phyloP scores from a whole-genome alignment of 1,140 invertebrate species.

The Paraescarpia echinospica region DNA sequence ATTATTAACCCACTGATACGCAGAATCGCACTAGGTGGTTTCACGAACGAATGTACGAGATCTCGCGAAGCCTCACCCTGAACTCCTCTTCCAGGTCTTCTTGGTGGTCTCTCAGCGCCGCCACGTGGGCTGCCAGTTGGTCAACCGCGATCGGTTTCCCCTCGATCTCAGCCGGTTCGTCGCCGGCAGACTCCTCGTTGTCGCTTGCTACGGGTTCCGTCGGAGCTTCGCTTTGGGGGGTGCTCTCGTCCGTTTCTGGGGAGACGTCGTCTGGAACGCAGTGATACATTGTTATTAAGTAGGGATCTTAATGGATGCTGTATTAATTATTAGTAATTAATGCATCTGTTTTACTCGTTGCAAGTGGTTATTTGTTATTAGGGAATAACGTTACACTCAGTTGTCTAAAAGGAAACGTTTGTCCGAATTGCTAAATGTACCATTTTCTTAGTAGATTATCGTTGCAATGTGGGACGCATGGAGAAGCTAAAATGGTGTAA shows the following conservation, averaged over 20 bases:
- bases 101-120: not conserved
- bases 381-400: no score
- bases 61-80: not conserved
- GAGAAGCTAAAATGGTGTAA: no score
- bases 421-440: no score
- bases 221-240: not conserved
- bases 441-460: no score
- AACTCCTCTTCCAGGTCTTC: not conserved
- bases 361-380: no score
- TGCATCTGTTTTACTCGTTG: not conserved
- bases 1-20: no score
- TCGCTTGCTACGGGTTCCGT: not conserved
- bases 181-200: not conserved
- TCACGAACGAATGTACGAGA: not conserved
- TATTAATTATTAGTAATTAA: not conserved
- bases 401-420: no score
- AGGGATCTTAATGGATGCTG: not conserved
- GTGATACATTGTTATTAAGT: not conserved
- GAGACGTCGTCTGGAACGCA: not conserved
- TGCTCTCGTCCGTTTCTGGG: not conserved
- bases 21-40: no score
- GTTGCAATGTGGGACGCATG: no score
- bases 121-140: constrained; percentile 16
- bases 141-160: not conserved
- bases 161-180: not conserved